phyloP scores from a whole-genome alignment of 2,113 vertebrate species.

The Brachionichthys hirsutus region DNA sequence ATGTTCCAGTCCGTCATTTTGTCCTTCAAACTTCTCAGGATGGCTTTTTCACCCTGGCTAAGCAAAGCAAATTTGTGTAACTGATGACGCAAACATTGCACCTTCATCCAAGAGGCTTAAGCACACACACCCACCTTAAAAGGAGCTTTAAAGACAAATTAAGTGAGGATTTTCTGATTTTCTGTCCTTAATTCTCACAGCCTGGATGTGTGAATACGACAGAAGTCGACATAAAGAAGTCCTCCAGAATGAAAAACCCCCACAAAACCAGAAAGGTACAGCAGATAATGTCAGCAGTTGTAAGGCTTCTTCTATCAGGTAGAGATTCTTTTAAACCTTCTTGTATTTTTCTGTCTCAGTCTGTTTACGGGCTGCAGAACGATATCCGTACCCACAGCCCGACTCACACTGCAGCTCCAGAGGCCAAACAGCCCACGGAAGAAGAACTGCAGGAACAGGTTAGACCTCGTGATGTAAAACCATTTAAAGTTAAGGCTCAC shows the following conservation, averaged over 20 bases:
- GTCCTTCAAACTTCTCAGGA: constrained; percentile 29
- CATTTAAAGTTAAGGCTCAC: background rate
- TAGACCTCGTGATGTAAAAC: constrained; percentile 22
- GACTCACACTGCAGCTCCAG: constrained; percentile 88
- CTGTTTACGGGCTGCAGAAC: constrained; percentile 96
- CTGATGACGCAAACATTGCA: background rate
- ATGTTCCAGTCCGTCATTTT: constrained; percentile 46
- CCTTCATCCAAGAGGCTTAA: background rate
- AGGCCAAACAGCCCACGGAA: constrained; percentile 91
- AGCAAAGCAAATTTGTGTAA: constrained; percentile 23
- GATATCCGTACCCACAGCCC: constrained; percentile 94
- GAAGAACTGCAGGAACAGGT: constrained; percentile 95
- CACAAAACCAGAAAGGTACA: constrained; percentile 96
- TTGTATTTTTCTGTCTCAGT: constrained; percentile 68
- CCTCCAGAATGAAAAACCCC: constrained; percentile 96
- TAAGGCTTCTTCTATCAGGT: background rate
- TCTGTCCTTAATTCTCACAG: constrained; percentile 68
- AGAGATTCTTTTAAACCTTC: background rate
- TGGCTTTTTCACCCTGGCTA: constrained; percentile 1
- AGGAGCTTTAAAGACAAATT: background rate
- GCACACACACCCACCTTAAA: background rate
- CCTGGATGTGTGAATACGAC: constrained; percentile 98
- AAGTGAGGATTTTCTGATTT: background rate
- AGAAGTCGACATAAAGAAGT: constrained; percentile 98
- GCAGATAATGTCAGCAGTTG: background rate